Conservation (phyloP, 2,797 vertebrate genomes). For the Carapus acus region DNA sequence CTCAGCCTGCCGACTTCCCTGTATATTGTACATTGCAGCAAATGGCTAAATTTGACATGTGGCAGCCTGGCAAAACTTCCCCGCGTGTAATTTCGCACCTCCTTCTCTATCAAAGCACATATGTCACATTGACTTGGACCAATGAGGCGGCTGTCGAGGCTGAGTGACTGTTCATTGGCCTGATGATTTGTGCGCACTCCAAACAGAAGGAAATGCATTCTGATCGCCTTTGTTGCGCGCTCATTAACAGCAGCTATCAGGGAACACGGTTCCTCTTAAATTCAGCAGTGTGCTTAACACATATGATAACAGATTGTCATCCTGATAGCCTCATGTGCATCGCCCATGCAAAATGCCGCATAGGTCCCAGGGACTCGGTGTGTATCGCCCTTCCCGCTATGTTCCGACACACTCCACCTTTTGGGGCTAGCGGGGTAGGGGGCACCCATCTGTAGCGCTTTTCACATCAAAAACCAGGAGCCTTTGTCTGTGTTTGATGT, state of each 20-base stretch:
- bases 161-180: slow-evolving; percentile 59
- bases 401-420: slow-evolving; percentile 45
- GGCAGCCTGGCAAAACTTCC: slow-evolving; percentile 7
- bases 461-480: slow-evolving; percentile 1
- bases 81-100: slow-evolving; percentile 15
- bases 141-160: slow-evolving; percentile 43
- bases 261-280: slow-evolving; percentile 50
- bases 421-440: slow-evolving; percentile 35
- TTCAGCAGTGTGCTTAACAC: slow-evolving; percentile 63
- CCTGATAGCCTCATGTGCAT: slow-evolving; percentile 67
- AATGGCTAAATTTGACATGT: slow-evolving; percentile 37
- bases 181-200: slow-evolving; percentile 61
- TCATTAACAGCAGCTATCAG: slow-evolving; percentile 59
- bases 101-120: no score
- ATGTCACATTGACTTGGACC: slow-evolving; percentile 38
- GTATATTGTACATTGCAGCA: slow-evolving; percentile 27
- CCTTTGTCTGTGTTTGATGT: slow-evolving; percentile 16
- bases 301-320: slow-evolving; percentile 65
- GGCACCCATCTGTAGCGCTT: neutral
- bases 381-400: slow-evolving; percentile 48
- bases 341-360: slow-evolving; percentile 30
- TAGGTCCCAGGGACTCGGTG: slow-evolving; percentile 41
- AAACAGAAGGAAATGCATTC: slow-evolving; percentile 52
- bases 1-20: slow-evolving; percentile 28
- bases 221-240: slow-evolving; percentile 52